Evolutionary conservation across 2,888 invertebrate genomes (phyloP).

Genomic region (Cordilura impudica): DNA sequence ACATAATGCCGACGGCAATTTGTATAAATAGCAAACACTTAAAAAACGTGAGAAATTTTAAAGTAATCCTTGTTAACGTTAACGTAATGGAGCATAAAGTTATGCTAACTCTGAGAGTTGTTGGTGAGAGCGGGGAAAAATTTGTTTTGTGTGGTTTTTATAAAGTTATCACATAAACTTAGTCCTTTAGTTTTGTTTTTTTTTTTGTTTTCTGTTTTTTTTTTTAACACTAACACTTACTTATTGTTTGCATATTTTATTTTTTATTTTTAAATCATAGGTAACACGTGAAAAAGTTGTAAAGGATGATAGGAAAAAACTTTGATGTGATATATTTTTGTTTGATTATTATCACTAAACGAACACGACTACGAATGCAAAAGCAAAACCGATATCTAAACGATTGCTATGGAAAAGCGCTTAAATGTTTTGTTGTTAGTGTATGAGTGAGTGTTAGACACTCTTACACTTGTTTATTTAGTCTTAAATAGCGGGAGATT

Average conservation of each 20-base stretch:
- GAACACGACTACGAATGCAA: too few relatives aligned
- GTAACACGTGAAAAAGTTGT: too few relatives aligned
- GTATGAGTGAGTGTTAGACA: too few relatives aligned
- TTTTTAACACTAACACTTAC: too few relatives aligned
- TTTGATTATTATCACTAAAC: too few relatives aligned
- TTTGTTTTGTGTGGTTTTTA: not conserved
- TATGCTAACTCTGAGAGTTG: not conserved
- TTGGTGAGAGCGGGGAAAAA: not conserved
- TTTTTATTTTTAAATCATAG: too few relatives aligned
- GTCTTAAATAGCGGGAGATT: not conserved
- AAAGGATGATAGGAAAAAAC: too few relatives aligned
- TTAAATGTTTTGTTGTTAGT: too few relatives aligned
- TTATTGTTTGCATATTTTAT: too few relatives aligned
- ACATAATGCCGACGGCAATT: conserved; percentile 38
- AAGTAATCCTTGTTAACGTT: conserved; percentile 21
- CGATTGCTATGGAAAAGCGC: too few relatives aligned
- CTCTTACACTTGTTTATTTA: not conserved
- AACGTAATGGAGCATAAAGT: conserved; percentile 38
- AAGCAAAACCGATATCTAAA: too few relatives aligned
- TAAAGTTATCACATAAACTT: not conserved
- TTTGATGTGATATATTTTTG: too few relatives aligned
- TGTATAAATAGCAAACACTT: conserved; percentile 16
- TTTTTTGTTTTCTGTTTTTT: not conserved
- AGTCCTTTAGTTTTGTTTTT: not conserved
- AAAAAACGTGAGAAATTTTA: conserved; percentile 49